Evolutionary conservation across 2,888 invertebrate genomes (phyloP), one percentile per base, ranked within the genome.

Genomic region (Cryptus armator): DNA sequence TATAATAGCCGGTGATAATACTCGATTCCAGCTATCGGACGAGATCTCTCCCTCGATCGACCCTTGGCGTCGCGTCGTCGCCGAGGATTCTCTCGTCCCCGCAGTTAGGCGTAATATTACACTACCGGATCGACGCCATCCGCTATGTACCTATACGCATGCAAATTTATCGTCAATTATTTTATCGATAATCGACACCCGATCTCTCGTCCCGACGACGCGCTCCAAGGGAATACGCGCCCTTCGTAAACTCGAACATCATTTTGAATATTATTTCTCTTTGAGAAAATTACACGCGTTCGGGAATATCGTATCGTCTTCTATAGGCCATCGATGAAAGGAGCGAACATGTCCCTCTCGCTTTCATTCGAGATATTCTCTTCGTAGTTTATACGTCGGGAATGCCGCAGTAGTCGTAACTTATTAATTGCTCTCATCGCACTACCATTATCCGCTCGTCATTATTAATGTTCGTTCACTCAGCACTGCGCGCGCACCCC

Each of bases 141-240:
- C 53, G 83, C 85, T 86, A 84, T 77, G 12, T 53, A 29, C 66
- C 19, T 48, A 32, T n/a, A 68, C 53, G 56, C 82, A 53, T 68
- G 78, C 68, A 80, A 86, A 89, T 89, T 89, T 89, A 88, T 89
- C 85, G 87, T 77, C 85, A 77, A 87, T 89, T 89, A 87, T 84
- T 87, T 71, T 72, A 75, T 83, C 83, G 85, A 86, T 89, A 89
- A 89, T 87, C 79, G 83, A 86, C 85, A 78, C 84, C 79, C 86
- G 67, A 64, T 32, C n/a, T 29, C 44, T 64, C 64, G 79, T 66
- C 76, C 51, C 56, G 66, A 85, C 44, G 75, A 80, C 64, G 67
- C 43, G 29, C 10, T 46, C n/a, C n/a, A 43, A n/a, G 43, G 16
- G 16, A 37, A 14, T 19, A 6, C 4, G 19, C 37, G 19, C 37